Percentiles rank a stretch among this genome's conserved stretches.
Conservation (phyloP, 2,888 invertebrate genomes). For the Tipula helvola region DNA sequence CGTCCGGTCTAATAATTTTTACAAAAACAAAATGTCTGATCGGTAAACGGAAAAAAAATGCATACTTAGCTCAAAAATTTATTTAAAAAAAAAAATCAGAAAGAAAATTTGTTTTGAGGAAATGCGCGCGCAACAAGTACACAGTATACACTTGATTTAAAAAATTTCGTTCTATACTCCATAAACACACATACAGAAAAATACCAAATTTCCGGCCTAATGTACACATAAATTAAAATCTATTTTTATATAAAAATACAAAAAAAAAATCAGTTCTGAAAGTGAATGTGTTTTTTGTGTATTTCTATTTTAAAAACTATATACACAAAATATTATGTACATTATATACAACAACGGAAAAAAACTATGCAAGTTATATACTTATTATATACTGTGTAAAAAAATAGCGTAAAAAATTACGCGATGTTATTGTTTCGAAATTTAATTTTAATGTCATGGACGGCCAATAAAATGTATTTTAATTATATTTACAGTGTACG, state of each 20-base stretch:
- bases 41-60: neutral
- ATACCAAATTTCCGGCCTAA: neutral
- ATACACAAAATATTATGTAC: neutral
- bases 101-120: neutral
- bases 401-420: neutral
- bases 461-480: neutral
- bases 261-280: neutral
- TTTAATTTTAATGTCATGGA: neutral
- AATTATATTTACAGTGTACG: neutral
- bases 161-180: neutral
- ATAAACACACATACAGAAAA: neutral
- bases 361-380: neutral
- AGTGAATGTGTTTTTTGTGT: neutral
- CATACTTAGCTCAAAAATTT: neutral
- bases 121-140: neutral
- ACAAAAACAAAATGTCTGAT: neutral
- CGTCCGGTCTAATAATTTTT: neutral
- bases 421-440: neutral
- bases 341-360: neutral
- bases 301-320: neutral
- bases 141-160: neutral
- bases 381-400: neutral
- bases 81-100: neutral
- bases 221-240: neutral
- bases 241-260: neutral